Conservation (phyloP, 30 jellyfish, hydroid and myxozoan species). For the Pseudorhiza aurosa region DNA sequence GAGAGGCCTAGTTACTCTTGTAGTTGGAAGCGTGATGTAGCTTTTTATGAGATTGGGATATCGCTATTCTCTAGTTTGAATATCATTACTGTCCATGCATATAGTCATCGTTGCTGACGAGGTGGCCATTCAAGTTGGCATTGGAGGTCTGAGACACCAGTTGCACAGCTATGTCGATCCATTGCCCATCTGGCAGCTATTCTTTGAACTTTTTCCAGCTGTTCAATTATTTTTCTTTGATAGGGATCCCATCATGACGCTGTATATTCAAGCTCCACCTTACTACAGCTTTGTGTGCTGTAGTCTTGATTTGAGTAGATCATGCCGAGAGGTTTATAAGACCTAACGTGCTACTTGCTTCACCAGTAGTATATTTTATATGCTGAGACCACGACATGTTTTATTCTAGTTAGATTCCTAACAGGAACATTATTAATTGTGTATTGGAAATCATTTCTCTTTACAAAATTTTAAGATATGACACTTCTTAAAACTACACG, state of each 20-base stretch:
- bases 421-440: slow-evolving; percentile 7
- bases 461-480: slow-evolving; percentile 10
- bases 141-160: neutral
- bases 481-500: slow-evolving; percentile 23
- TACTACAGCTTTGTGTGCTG: slow-evolving; percentile 24
- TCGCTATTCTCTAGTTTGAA: neutral
- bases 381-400: slow-evolving; percentile 47
- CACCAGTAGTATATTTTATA: slow-evolving; percentile 15
- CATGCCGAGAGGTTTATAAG: slow-evolving; percentile 47
- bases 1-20: neutral
- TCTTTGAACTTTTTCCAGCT: slow-evolving; percentile 29
- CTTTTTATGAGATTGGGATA: neutral
- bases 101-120: neutral
- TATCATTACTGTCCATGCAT: neutral
- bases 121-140: slow-evolving; percentile 16
- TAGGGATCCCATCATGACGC: slow-evolving; percentile 39
- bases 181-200: slow-evolving; percentile 42
- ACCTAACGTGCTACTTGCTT: slow-evolving; percentile 47
- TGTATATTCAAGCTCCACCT: slow-evolving; percentile 33
- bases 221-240: neutral
- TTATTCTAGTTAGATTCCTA: slow-evolving; percentile 28
- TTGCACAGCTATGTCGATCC: neutral
- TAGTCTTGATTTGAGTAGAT: slow-evolving; percentile 37
- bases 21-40: neutral
- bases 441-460: slow-evolving; percentile 7